Base-by-base conservation (phyloP, 2,888 invertebrate genomes). In the Agrochola lychnidis region DNA sequence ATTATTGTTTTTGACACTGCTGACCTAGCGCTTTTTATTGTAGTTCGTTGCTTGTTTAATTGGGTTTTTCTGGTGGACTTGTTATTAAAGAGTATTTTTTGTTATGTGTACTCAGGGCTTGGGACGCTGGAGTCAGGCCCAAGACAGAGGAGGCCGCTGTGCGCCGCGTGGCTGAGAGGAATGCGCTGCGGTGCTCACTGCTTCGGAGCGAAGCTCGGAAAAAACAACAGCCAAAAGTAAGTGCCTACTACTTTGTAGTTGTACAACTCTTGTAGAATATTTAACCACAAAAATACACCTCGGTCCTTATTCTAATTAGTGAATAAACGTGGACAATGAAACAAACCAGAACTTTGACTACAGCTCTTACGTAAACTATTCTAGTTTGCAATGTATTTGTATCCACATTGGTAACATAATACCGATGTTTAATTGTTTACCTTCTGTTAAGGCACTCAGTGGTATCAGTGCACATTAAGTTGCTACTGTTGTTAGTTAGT, bases 151-250 rank as follows among this genome's bases (percentile, higher is more conserved):
- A 98, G 51, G 97, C 97, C 36, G 98, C 97, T 71, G 98, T 98
- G 78, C 97, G 98, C 22, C 97, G 98, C 66, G 98, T 98, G 56
- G 98, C 99, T 79, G 98, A 99, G 90, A 97, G 98, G 64, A 99
- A 99, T 91, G 98, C 98, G 0, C 93, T 99, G 25, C 96, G 99
- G 4, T 97, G 99, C 82, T 99, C 98, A 22, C 96, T 98, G 71
- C 97, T 98, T 85, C 97, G 98, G 85, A 98, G 97, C 92, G 98
- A 97, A 88, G 96, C 96, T 45, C 92, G 96, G 81, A 96, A 97
- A 89, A 97, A 97, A 84, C 97, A 97, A 90, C 95, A 94, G 71
- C 96, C 96, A 4, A 96, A 96, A 93, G 96, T 96, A 87, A 63
- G 70, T 45, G 14, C 16, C 25, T 10, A 22, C 6, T 12, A 45